phyloP scores from a whole-genome alignment of 2,113 vertebrate species.

The Melanerpes formicivorus region DNA sequence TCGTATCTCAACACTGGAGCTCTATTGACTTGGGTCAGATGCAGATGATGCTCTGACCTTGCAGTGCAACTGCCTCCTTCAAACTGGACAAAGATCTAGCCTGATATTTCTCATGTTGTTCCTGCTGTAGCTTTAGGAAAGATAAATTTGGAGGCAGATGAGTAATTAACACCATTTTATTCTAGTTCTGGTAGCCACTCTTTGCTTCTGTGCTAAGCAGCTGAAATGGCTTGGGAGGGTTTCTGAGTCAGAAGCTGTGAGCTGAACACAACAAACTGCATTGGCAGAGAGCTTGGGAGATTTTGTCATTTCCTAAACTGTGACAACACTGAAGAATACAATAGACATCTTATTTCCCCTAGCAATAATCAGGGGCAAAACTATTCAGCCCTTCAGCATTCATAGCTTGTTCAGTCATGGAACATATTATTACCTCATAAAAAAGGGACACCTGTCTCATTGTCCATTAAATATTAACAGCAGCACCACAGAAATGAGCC shows the following conservation, averaged over 20 bases:
- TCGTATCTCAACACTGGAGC: background rate
- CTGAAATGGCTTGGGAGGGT: background rate
- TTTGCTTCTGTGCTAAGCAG: background rate
- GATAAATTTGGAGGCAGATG: background rate
- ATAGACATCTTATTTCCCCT: background rate
- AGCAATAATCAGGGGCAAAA: background rate
- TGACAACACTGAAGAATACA: background rate
- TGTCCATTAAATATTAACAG: slow-evolving; percentile 71
- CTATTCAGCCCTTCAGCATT: slow-evolving; percentile 8
- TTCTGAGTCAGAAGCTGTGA: background rate
- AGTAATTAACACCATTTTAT: background rate
- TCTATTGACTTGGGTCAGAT: background rate
- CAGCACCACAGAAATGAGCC: background rate
- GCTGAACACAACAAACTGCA: background rate
- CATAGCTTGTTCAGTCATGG: slow-evolving; percentile 13
- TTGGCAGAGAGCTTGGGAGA: background rate
- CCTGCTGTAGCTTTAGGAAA: background rate
- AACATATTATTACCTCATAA: slow-evolving; percentile 43
- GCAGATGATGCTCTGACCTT: background rate
- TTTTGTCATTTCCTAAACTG: background rate
- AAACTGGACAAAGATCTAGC: background rate
- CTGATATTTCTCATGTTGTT: background rate
- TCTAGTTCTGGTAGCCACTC: background rate
- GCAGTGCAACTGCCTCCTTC: background rate
- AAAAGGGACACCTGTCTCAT: slow-evolving; percentile 46